Conservation (phyloP, 2,888 invertebrate genomes). For the Agriotes lineatus region DNA sequence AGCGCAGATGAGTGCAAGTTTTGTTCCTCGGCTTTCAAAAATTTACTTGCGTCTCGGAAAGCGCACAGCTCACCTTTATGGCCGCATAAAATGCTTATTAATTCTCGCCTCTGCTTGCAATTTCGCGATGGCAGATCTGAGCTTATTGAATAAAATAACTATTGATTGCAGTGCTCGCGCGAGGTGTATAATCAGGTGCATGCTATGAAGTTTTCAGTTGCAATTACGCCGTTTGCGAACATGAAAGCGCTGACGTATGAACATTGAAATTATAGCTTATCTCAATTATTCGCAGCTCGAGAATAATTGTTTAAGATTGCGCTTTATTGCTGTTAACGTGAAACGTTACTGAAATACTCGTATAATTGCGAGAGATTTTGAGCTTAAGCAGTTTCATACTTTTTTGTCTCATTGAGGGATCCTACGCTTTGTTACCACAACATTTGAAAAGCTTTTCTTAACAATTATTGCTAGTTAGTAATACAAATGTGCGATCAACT, state of each 20-base stretch:
- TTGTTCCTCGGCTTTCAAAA: conserved; percentile 34
- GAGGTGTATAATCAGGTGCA: conserved; percentile 31
- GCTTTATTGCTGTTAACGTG: neutral
- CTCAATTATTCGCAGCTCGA: conserved; percentile 21
- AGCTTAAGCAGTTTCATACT: too few relatives aligned
- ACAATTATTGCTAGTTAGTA: too few relatives aligned
- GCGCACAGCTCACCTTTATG: conserved; percentile 4
- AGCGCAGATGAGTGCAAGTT: conserved; percentile 31
- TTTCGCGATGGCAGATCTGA: conserved; percentile 13
- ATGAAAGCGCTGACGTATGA: conserved; percentile 33
- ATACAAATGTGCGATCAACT: too few relatives aligned
- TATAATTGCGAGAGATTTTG: too few relatives aligned
- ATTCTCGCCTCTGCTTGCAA: conserved; percentile 21
- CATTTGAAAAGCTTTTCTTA: too few relatives aligned
- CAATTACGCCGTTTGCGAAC: conserved; percentile 15
- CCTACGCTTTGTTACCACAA: too few relatives aligned
- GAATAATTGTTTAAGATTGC: conserved; percentile 16
- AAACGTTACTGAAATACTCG: too few relatives aligned
- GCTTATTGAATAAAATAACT: conserved; percentile 33
- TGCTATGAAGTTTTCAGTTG: conserved; percentile 31
- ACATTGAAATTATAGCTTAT: conserved; percentile 25
- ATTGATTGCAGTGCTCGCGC: conserved; percentile 31
- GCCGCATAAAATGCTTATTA: conserved; percentile 23
- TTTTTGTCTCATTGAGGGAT: too few relatives aligned
- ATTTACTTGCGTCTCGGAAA: conserved; percentile 7